A percentile compares a stretch with the other conserved stretches of the same genome.
phyloP scores from a whole-genome alignment of 2,888 invertebrate genomes.

The Rugalucina vietnamica region DNA sequence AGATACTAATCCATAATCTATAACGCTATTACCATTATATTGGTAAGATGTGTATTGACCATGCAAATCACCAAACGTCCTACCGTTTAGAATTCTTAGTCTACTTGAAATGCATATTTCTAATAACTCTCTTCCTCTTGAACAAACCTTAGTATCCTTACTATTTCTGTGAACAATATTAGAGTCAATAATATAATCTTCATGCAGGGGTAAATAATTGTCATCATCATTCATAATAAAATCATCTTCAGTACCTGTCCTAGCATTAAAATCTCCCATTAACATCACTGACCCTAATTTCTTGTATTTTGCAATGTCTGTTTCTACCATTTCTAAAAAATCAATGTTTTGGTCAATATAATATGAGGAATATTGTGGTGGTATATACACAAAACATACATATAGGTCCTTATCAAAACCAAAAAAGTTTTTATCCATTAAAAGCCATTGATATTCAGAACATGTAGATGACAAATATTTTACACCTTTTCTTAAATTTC shows the following conservation, averaged over 20 bases:
- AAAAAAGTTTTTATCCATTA: not conserved
- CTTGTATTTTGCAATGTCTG: not conserved
- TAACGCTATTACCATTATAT: not conserved
- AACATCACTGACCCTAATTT: not conserved
- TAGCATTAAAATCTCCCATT: not conserved
- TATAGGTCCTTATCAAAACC: not conserved
- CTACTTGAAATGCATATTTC: not conserved
- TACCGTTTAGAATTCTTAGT: not conserved
- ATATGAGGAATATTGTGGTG: not conserved
- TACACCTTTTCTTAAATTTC: not conserved
- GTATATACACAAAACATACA: not conserved
- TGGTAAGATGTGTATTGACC: not conserved
- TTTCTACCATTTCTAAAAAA: not conserved
- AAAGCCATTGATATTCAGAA: slow-evolving; percentile 16
- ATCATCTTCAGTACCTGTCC: not conserved
- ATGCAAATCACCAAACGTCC: not conserved
- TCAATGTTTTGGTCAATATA: not conserved
- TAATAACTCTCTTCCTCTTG: not conserved
- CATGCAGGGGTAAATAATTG: not conserved
- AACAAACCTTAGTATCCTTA: not conserved
- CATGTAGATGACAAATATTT: not conserved
- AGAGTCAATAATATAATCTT: not conserved
- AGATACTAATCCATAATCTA: not conserved
- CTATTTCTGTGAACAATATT: not conserved
- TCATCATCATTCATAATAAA: not conserved